Evolutionary conservation across 2,797 vertebrate genomes (phyloP).

Genomic region (Lepilemur ruficaudatus): DNA sequence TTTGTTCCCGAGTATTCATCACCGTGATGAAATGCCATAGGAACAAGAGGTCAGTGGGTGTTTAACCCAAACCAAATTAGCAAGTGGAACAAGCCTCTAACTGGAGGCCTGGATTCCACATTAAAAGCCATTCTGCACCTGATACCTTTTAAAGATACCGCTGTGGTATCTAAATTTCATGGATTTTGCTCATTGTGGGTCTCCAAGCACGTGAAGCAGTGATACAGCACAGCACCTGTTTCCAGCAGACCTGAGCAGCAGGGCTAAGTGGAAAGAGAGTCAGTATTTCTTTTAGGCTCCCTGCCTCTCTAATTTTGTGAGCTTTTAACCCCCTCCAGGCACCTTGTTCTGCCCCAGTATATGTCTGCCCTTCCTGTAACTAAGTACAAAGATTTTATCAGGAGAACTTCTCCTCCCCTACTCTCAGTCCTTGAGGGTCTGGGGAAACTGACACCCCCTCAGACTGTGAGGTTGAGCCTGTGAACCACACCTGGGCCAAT

Average conservation of each 20-base stretch:
- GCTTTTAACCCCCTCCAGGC: background rate
- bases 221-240: background rate
- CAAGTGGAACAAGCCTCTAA: slow-evolving; percentile 64
- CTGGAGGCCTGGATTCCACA: slow-evolving; percentile 59
- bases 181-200: slow-evolving; percentile 35
- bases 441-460: background rate
- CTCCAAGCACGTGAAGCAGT: background rate
- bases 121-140: slow-evolving; percentile 63
- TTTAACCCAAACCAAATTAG: slow-evolving; percentile 65
- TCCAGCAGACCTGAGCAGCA: background rate
- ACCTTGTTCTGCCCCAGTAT: background rate
- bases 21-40: slow-evolving; percentile 48
- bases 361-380: background rate
- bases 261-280: background rate
- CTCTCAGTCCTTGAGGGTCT: background rate
- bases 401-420: too few relatives aligned
- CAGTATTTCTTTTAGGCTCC: background rate
- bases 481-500: background rate
- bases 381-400: slow-evolving; percentile 36
- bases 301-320: background rate
- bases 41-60: slow-evolving; percentile 22
- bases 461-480: background rate
- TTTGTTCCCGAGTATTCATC: background rate
- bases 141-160: slow-evolving; percentile 67
- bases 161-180: slow-evolving; percentile 58